A percentile compares a stretch with the other conserved stretches of the same genome.
phyloP scores from a whole-genome alignment of 2,888 invertebrate species.

The Zele albiditarsus region DNA sequence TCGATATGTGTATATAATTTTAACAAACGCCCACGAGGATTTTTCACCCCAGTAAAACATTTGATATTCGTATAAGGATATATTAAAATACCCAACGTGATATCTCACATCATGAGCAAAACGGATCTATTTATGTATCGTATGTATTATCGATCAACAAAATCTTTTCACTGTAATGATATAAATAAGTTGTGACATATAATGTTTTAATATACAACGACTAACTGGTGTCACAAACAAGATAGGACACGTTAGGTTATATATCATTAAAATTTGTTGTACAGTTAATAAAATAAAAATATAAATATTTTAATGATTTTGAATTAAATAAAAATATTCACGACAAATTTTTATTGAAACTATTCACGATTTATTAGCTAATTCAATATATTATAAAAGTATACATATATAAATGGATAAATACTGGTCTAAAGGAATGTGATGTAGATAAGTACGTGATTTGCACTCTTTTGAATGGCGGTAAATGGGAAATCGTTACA shows the following conservation, averaged over 20 bases:
- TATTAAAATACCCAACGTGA: background rate
- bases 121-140: slow-evolving; percentile 2
- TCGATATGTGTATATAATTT: background rate
- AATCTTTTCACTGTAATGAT: background rate
- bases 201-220: background rate
- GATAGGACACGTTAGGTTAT: too few species aligned
- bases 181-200: slow-evolving; percentile 7
- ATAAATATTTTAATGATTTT: background rate
- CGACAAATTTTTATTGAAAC: background rate
- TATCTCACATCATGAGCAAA: background rate
- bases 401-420: background rate
- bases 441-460: slow-evolving; percentile 4
- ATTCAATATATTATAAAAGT: background rate
- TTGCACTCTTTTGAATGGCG: background rate
- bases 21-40: slow-evolving; percentile 17
- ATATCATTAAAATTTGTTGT: background rate
- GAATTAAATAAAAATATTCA: background rate
- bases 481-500: slow-evolving; percentile 2
- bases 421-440: background rate
- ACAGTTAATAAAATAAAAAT: background rate
- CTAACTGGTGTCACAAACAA: background rate
- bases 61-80: background rate
- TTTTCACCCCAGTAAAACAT: slow-evolving; percentile 11
- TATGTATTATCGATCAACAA: background rate
- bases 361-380: background rate